Conservation (phyloP, 2,888 invertebrate species). For the Zhuqinia jingwanae region DNA sequence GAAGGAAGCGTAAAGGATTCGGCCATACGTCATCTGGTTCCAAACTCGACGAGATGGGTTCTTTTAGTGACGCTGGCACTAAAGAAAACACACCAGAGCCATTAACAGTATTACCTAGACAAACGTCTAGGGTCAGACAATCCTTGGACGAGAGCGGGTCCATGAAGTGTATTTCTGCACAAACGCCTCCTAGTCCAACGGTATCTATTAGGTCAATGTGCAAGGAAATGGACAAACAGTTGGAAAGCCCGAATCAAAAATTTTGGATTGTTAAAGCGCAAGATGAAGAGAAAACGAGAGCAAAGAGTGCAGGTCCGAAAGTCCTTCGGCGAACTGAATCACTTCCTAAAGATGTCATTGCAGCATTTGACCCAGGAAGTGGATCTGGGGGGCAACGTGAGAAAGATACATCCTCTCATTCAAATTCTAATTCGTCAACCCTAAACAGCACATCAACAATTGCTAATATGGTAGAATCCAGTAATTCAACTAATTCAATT, state of each 20-base stretch:
- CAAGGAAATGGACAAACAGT: slow-evolving; percentile 75
- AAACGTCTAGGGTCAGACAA: slow-evolving; percentile 42
- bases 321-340: slow-evolving; percentile 82
- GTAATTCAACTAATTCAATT: slow-evolving; percentile 18
- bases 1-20: slow-evolving; percentile 83
- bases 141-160: background rate
- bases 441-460: slow-evolving; percentile 46
- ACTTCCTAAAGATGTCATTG: slow-evolving; percentile 77
- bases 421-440: slow-evolving; percentile 74
- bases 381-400: slow-evolving; percentile 76
- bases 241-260: slow-evolving; percentile 72
- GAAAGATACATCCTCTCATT: slow-evolving; percentile 66
- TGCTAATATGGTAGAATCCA: slow-evolving; percentile 19
- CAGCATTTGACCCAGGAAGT: slow-evolving; percentile 80
- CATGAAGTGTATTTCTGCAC: slow-evolving; percentile 52
- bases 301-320: slow-evolving; percentile 84
- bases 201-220: slow-evolving; percentile 77
- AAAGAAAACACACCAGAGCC: slow-evolving; percentile 64
- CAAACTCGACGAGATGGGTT: slow-evolving; percentile 79
- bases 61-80: slow-evolving; percentile 38
- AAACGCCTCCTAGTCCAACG: slow-evolving; percentile 78
- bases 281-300: slow-evolving; percentile 87
- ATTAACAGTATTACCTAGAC: slow-evolving; percentile 42
- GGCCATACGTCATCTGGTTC: slow-evolving; percentile 77
- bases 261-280: slow-evolving; percentile 80